Percentiles rank a stretch among this genome's conserved stretches.
These are phyloP conservation scores for Leucania comma DNA, from an alignment of 2,888 invertebrate species.

Conservation along the genomic window DNA sequence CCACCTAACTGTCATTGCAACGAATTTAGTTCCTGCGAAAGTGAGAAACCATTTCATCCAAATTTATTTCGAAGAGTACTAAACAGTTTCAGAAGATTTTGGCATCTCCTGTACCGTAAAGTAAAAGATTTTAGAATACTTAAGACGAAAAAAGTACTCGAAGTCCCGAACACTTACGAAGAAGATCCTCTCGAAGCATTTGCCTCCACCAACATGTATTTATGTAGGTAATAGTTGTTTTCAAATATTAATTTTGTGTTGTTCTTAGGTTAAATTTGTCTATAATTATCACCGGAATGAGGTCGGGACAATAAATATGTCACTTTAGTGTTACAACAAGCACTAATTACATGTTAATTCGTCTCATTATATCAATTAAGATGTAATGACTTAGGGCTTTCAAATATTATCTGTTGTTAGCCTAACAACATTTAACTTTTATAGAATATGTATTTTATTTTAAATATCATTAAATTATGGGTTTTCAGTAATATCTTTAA, in stretches of 20 bases:
- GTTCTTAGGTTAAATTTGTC: slow-evolving; percentile 41
- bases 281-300: slow-evolving; percentile 48
- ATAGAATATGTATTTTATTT: not conserved
- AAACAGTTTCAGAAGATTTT: slow-evolving; percentile 56
- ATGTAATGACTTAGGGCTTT: slow-evolving; percentile 21
- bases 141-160: slow-evolving; percentile 15
- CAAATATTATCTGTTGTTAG: not conserved
- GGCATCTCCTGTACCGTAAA: slow-evolving; percentile 36
- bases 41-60: slow-evolving; percentile 62
- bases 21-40: slow-evolving; percentile 67
- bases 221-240: slow-evolving; percentile 82
- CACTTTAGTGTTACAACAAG: slow-evolving; percentile 26
- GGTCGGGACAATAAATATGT: slow-evolving; percentile 56
- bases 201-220: slow-evolving; percentile 72
- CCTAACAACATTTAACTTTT: slow-evolving; percentile 4
- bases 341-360: slow-evolving; percentile 37
- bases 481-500: not conserved
- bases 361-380: slow-evolving; percentile 26
- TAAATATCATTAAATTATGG: not conserved
- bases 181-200: slow-evolving; percentile 67
- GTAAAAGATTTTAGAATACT: slow-evolving; percentile 38
- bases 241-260: slow-evolving; percentile 40
- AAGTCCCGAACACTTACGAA: slow-evolving; percentile 44
- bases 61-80: slow-evolving; percentile 63
- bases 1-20: slow-evolving; percentile 83